These are phyloP conservation scores for Crotalus viridis DNA, from an alignment of 2,113 vertebrate species.

Conservation along the genomic window DNA sequence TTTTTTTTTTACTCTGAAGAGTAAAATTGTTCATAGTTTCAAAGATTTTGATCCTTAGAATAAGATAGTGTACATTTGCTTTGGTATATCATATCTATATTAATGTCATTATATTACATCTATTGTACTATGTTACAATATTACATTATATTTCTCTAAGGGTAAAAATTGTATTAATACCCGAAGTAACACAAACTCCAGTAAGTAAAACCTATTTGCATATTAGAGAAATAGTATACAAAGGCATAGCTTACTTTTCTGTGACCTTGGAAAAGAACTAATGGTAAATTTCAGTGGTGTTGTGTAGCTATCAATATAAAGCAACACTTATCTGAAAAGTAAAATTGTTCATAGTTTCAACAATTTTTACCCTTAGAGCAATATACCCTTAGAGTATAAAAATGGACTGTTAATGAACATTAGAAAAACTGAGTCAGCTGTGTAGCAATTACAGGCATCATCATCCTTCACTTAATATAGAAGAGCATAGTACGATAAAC, in stretches of 20 bases:
- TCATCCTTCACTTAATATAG: background rate
- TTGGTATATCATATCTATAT: background rate
- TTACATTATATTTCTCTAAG: background rate
- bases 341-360: background rate
- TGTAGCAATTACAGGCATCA: background rate
- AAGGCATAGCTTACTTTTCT: background rate
- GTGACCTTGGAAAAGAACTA: background rate
- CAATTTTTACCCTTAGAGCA: background rate
- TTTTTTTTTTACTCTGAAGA: background rate
- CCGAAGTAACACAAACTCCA: background rate
- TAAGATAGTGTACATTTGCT: background rate
- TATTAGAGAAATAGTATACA: background rate
- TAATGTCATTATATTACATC: background rate
- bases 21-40: background rate
- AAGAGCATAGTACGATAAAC: background rate
- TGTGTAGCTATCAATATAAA: background rate
- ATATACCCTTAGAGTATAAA: background rate
- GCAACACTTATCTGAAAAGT: background rate
- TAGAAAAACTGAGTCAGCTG: background rate
- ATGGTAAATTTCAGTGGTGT: background rate
- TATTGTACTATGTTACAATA: too few relatives aligned
- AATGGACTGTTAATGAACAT: background rate
- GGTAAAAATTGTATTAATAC: conserved; percentile 6
- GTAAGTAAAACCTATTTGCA: background rate
- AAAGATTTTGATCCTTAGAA: background rate